Conservation (phyloP, 2,888 invertebrate species). For the Oscheius sp. region DNA sequence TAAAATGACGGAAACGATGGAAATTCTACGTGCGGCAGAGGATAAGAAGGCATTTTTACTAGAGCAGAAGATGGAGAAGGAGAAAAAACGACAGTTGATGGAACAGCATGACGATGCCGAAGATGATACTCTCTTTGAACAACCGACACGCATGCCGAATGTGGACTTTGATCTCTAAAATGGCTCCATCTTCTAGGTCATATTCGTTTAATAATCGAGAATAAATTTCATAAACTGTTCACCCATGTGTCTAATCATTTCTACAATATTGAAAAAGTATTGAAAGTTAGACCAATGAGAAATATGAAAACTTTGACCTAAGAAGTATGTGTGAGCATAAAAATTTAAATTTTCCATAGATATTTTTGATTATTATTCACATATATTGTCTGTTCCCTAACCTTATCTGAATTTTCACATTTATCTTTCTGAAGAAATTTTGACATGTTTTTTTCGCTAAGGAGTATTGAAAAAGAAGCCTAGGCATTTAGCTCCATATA, state of each 20-base stretch:
- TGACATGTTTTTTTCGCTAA: no score
- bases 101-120: neutral
- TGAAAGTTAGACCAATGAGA: neutral
- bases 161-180: no score
- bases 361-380: neutral
- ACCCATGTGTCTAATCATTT: neutral
- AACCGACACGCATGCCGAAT: conserved; percentile 14
- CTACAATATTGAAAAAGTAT: neutral
- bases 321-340: neutral
- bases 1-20: neutral
- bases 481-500: no score
- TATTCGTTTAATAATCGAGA: no score
- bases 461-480: no score
- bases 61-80: neutral
- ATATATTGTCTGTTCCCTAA: no score
- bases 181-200: no score
- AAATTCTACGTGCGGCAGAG: no score
- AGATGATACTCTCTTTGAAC: conserved; percentile 11
- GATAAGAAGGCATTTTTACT: conserved; percentile 5
- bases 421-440: no score
- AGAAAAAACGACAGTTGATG: neutral
- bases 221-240: no score
- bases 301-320: neutral
- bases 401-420: no score
- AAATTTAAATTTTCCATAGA: neutral